Conservation (phyloP, 1,140 invertebrate genomes). For the Aphelenchoides fujianensis region DNA sequence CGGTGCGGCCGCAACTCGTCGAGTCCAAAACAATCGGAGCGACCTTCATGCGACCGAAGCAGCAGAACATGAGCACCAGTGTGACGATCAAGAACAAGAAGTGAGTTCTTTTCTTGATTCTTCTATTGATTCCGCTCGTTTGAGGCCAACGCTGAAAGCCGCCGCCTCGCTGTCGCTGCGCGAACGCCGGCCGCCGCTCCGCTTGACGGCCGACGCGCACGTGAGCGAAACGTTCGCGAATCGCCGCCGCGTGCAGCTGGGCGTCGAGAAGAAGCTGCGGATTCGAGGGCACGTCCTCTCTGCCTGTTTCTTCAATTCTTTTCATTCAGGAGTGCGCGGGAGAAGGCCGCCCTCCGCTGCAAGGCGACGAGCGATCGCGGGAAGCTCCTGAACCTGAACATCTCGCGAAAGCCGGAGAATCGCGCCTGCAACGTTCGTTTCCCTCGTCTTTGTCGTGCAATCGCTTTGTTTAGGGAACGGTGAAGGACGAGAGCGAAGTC, state of each 20-base stretch:
- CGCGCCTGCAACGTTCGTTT: conserved; percentile 11
- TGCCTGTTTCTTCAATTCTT: too few relatives aligned
- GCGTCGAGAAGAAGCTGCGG: conserved; percentile 27
- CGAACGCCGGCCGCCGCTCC: background rate
- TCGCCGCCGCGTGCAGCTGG: conserved; percentile 31
- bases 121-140: background rate
- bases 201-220: conserved; percentile 26
- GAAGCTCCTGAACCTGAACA: conserved; percentile 14
- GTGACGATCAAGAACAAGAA: conserved; percentile 3
- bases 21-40: conserved; percentile 26
- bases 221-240: conserved; percentile 35
- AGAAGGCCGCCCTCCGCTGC: background rate
- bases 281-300: conserved; percentile 28
- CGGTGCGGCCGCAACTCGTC: conserved; percentile 20
- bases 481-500: conserved; percentile 7
- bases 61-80: background rate
- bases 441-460: background rate
- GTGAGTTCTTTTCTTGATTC: too few relatives aligned
- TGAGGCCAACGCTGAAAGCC: background rate
- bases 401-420: background rate
- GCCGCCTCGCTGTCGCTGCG: background rate
- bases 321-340: background rate
- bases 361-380: background rate
- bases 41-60: conserved; percentile 31
- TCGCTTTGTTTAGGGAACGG: conserved; percentile 9